A percentile compares a stretch with the other conserved stretches of the same genome.
These are phyloP conservation scores for Drosophila oshimai DNA, from an alignment of 1,140 invertebrate genomes.

Conservation along the genomic window DNA sequence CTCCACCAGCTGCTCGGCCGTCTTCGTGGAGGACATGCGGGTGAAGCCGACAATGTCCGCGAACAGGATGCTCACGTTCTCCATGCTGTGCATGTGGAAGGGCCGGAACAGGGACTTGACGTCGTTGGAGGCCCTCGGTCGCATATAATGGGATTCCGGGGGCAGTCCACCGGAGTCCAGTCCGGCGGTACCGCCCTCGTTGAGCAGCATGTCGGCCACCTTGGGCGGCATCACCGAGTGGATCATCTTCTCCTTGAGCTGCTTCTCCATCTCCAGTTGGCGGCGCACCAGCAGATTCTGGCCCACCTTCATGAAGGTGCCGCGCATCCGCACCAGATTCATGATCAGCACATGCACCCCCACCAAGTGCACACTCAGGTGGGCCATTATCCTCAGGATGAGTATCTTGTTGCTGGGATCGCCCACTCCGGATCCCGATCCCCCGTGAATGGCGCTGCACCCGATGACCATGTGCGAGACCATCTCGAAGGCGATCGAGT, in stretches of 20 bases:
- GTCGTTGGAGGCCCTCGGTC: constrained; percentile 86
- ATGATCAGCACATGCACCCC: constrained; percentile 96
- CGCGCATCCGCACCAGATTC: constrained; percentile 94
- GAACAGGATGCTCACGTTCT: constrained; percentile 98
- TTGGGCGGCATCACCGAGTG: constrained; percentile 97
- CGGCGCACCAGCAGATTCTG: constrained; percentile 93
- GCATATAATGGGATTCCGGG: constrained; percentile 67
- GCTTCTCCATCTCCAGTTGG: constrained; percentile 96
- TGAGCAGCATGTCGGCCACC: constrained; percentile 93
- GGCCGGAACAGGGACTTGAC: constrained; percentile 93
- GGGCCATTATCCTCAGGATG: constrained; percentile 90
- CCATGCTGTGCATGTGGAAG: constrained; percentile 96
- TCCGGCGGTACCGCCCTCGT: constrained; percentile 85
- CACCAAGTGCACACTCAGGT: constrained; percentile 95
- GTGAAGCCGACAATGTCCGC: constrained; percentile 99
- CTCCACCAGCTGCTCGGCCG: constrained; percentile 92
- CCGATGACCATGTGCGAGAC: constrained; percentile 84
- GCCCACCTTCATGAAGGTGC: constrained; percentile 98
- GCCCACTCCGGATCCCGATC: constrained; percentile 18
- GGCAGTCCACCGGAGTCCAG: constrained; percentile 79
- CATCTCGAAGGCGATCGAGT: constrained; percentile 93
- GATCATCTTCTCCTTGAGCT: constrained; percentile 98
- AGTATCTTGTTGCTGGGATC: constrained; percentile 85
- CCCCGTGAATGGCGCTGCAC: constrained; percentile 79
- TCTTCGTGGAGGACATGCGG: constrained; percentile 98